Base-by-base conservation (phyloP, 1,140 invertebrate genomes). In the Druon quercuslanigerum region DNA sequence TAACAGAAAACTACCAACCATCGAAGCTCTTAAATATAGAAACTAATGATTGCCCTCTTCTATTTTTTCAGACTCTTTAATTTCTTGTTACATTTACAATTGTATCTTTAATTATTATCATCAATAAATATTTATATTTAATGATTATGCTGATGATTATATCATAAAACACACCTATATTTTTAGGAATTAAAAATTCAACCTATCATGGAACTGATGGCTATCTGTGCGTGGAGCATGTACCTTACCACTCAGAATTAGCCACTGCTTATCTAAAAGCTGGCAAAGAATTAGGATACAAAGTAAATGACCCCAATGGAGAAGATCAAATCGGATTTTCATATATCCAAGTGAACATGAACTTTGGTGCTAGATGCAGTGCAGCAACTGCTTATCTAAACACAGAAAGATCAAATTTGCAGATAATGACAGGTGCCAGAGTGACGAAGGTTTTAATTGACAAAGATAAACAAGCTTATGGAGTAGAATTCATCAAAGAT, bases 311-410 rank as follows among this genome's bases (percentile, higher is more conserved):
- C 79, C 91, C 92, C 73, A 94, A 94, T 78, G 93, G 92, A 19
- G 75, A 87, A 19, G 81, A 90, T 5, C 91, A 92, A 72, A 85
- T 89, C 5, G 92, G 92, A 1, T 95, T 95, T 73, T 93, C 93
- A 0, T 92, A 93, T 75, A 93, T 94, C 51, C 96, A 94, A 92
- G 93, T 94, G 84, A 95, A 95, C 0, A 94, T 94, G 73, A 88
- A 93, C 46, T 90, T 93, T 74, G 95, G 95, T 0, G 90, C 88
- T 7, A 90, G 95, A 46, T 94, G 94, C 83, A 95, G 93, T 76
- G 93, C 94, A 2, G 89, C 94, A 1, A 92, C 91, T 79, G 94
- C 93, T 0, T 95, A 94, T 85, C 87, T 95, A 0, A 83, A 88
- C 12, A 91, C 93, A 0, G 86, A 93, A 40, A 92, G 95, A 74